Conservation (phyloP, 2,888 invertebrate species). For the Aleiodes alternator region DNA sequence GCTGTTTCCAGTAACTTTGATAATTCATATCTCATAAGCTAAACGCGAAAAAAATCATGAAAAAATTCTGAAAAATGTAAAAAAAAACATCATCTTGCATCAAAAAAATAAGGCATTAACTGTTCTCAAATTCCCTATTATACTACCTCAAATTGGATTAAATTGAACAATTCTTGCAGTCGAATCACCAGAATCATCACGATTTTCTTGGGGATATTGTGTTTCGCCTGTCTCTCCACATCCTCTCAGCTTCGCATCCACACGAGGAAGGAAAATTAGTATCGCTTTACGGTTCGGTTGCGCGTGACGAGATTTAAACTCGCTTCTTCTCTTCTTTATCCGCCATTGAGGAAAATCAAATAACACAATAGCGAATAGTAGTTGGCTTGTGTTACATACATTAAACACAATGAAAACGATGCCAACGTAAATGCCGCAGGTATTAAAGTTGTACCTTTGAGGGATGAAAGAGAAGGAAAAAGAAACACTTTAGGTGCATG, state of each 20-base stretch:
- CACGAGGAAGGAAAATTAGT: slow-evolving; percentile 61
- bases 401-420: slow-evolving; percentile 20
- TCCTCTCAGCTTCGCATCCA: background rate
- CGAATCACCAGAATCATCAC: no score
- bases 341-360: slow-evolving; percentile 16
- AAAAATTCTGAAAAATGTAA: no score
- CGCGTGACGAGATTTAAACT: slow-evolving; percentile 55
- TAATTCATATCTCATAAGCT: no score
- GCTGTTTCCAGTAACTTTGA: no score
- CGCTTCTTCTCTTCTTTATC: slow-evolving; percentile 29
- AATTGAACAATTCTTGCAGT: no score
- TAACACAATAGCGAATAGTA: slow-evolving; percentile 25
- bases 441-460: slow-evolving; percentile 41
- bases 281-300: slow-evolving; percentile 66
- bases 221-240: no score
- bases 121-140: no score
- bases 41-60: no score
- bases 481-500: slow-evolving; percentile 46
- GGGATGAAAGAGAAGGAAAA: slow-evolving; percentile 18
- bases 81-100: no score
- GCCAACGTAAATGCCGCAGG: slow-evolving; percentile 27
- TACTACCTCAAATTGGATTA: no score
- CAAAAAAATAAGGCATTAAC: no score
- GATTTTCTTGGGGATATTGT: no score
- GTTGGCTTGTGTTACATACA: slow-evolving; percentile 35